A percentile compares a stretch with the other conserved stretches of the same genome.
Conservation (phyloP, 23 tunicate genomes). For the Diplosoma virens region DNA sequence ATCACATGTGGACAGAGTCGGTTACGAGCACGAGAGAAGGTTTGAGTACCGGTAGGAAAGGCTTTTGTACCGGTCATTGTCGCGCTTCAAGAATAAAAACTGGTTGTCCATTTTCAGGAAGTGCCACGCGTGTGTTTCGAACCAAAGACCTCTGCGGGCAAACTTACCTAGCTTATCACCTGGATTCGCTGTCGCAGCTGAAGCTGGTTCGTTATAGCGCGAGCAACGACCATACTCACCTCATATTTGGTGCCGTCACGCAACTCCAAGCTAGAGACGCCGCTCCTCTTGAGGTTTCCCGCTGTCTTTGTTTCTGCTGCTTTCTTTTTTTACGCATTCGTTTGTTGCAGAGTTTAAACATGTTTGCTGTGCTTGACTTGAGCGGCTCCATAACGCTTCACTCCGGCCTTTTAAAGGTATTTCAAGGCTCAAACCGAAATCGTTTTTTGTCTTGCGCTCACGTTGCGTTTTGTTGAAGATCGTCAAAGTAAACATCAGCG, state of each 20-base stretch:
- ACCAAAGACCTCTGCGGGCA: constrained; percentile 72
- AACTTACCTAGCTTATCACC: constrained; percentile 60
- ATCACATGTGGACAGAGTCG: constrained; percentile 89
- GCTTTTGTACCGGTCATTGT: too few species aligned
- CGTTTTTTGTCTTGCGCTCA: not conserved
- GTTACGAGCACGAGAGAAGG: constrained; percentile 69
- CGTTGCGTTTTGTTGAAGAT: constrained; percentile 30
- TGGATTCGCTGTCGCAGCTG: constrained; percentile 61
- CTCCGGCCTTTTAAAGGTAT: constrained; percentile 69
- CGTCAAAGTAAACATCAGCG: constrained; percentile 76
- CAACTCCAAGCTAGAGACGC: constrained; percentile 78
- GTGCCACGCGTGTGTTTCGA: constrained; percentile 71
- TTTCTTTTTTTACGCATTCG: not conserved
- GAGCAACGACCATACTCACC: constrained; percentile 57
- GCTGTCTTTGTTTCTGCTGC: not conserved
- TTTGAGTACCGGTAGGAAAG: constrained; percentile 48
- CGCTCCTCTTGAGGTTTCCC: constrained; percentile 40
- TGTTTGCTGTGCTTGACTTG: constrained; percentile 80
- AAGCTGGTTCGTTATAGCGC: constrained; percentile 63
- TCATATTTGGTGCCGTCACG: constrained; percentile 77
- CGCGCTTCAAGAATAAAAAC: too few species aligned
- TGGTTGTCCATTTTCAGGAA: constrained; percentile 34
- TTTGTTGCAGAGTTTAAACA: constrained; percentile 48
- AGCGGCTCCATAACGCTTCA: constrained; percentile 56
- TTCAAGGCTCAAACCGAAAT: not conserved